phyloP scores from a whole-genome alignment of 1,140 invertebrate genomes.

The Drosophila busckii region DNA sequence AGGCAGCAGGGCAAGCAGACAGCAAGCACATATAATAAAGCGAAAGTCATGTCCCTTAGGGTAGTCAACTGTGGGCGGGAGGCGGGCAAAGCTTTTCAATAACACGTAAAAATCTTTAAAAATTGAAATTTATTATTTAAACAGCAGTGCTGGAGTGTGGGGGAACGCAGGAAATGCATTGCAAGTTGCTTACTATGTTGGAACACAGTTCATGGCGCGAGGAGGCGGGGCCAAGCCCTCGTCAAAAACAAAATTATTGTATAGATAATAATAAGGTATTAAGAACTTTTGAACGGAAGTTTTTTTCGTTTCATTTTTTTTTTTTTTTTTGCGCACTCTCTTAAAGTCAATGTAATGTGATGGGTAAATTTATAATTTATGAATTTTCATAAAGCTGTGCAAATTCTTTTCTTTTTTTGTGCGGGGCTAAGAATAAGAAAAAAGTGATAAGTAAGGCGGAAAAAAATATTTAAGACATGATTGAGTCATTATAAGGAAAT shows the following conservation, averaged over 20 bases:
- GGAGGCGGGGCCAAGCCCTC: background rate
- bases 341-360: constrained; percentile 31
- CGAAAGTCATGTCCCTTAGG: constrained; percentile 64
- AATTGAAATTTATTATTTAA: constrained; percentile 73
- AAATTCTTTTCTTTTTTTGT: constrained; percentile 1
- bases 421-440: too few species aligned
- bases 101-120: constrained; percentile 67
- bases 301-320: constrained; percentile 19
- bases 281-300: constrained; percentile 38
- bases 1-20: background rate
- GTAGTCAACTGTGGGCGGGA: constrained; percentile 27
- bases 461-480: background rate
- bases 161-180: constrained; percentile 45
- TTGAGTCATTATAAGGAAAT: constrained; percentile 18
- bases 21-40: constrained; percentile 57
- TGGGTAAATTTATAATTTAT: constrained; percentile 62
- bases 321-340: constrained; percentile 9
- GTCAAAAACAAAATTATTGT: constrained; percentile 35
- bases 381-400: constrained; percentile 24
- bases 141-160: background rate
- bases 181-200: constrained; percentile 34
- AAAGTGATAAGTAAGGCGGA: too few species aligned
- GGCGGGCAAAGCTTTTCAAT: constrained; percentile 53
- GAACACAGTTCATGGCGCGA: constrained; percentile 42
- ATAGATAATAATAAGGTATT: constrained; percentile 63